Evolutionary conservation across 2,888 invertebrate genomes (phyloP), one percentile per base, ranked within the genome.

Genomic region (Erebia ligea): DNA sequence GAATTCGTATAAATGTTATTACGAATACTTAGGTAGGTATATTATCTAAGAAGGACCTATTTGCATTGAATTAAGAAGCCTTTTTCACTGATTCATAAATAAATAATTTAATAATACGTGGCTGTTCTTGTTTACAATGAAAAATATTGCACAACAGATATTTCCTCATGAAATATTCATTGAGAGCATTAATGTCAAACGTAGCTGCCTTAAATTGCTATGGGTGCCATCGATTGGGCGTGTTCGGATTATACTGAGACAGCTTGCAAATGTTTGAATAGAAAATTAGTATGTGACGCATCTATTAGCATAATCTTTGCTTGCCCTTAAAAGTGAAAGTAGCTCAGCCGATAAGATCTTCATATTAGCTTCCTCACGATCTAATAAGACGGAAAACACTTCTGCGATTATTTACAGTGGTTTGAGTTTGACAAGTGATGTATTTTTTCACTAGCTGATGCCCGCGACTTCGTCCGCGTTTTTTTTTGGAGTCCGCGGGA

Each of bases 331-430:
- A 83, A 90, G 91, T 91, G 91, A 91, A 91, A 91, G 91, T 89
- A 75, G 81, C 75, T 76, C 77, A 78, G 76, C 76, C 77, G 90
- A 90, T 90, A 86, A 76, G 80, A 90, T 89, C 90, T 79, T 75
- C 89, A 89, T 88, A 87, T 90, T 90, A 90, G 84, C 80, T 82
- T 78, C 83, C 84, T 84, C 88, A 86, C 88, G 82, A 84, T 85
- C 82, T 88, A 87, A 90, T 89, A 70, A 67, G 88, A 88, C 85
- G 77, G 75, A 80, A 82, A 84, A 87, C 87, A 87, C 88, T 82
- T 85, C 80, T 63, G 69, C 75, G 70, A 75, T 76, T 77, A 59
- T 58, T 48, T 45, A 59, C 40, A 58, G 58, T 34, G 21, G 34
- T 34, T 48, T 61, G 45, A 54, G 45, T 66, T 48, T 42, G 42